phyloP scores from a whole-genome alignment of 2,888 invertebrate genomes.

The Coleophora flavipennella region DNA sequence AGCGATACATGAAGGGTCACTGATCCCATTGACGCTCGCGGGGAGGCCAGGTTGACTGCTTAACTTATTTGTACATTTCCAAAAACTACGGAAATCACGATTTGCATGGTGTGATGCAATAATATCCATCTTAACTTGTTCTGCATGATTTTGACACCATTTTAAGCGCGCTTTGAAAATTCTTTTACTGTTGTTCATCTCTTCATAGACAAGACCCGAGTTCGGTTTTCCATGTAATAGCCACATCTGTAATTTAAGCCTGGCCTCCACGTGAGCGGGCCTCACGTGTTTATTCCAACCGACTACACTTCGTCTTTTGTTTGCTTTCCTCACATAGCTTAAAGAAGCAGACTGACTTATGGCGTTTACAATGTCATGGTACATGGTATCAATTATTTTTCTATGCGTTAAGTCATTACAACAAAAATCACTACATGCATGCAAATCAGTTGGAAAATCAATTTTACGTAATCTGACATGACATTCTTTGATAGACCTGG shows the following conservation, averaged over 20 bases:
- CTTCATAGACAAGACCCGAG: slow-evolving; percentile 6
- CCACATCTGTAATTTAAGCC: neutral
- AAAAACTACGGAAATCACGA: slow-evolving; percentile 6
- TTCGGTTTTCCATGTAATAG: neutral
- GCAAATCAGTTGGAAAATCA: neutral
- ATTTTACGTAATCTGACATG: neutral
- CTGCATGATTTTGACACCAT: slow-evolving; percentile 10
- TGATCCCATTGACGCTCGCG: neutral
- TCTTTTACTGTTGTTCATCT: slow-evolving; percentile 6
- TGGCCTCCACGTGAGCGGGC: neutral
- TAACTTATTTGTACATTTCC: slow-evolving; percentile 9
- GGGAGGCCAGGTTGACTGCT: neutral
- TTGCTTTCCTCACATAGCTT: neutral
- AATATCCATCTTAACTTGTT: slow-evolving; percentile 9
- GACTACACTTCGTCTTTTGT: neutral
- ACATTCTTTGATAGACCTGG: neutral
- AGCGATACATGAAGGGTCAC: neutral
- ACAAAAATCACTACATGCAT: neutral
- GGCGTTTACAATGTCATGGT: neutral
- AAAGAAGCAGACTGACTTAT: neutral
- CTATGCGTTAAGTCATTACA: neutral
- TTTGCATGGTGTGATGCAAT: slow-evolving; percentile 4
- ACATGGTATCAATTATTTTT: neutral
- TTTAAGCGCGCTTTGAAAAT: slow-evolving; percentile 10
- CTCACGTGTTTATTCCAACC: neutral